Conservation (phyloP, 2,888 invertebrate genomes). For the Tuberolachnus salignus region DNA sequence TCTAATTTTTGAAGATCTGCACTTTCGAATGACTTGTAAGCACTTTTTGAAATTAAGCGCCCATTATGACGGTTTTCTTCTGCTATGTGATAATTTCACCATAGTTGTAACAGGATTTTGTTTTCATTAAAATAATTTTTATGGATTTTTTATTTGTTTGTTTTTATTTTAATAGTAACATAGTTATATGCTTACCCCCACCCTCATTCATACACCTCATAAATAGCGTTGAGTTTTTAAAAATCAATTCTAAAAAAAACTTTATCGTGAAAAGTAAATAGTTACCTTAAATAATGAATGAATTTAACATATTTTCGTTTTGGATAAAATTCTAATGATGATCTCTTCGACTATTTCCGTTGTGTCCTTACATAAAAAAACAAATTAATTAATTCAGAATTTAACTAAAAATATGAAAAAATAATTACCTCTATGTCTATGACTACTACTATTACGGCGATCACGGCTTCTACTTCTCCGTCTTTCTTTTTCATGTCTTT, state of each 20-base stretch:
- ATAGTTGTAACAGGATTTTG: constrained; percentile 45
- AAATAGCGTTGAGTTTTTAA: constrained; percentile 30
- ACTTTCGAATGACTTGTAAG: constrained; percentile 38
- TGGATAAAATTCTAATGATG: constrained; percentile 27
- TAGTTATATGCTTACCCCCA: constrained; percentile 30
- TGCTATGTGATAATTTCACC: constrained; percentile 51
- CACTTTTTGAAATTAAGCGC: constrained; percentile 43
- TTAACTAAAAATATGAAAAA: background rate
- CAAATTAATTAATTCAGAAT: background rate
- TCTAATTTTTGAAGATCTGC: constrained; percentile 53
- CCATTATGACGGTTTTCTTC: constrained; percentile 50
- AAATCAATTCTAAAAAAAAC: constrained; percentile 17
- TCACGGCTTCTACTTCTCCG: constrained; percentile 61
- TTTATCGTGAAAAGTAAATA: background rate
- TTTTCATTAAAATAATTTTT: constrained; percentile 39
- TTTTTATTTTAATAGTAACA: constrained; percentile 35
- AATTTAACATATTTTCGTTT: background rate
- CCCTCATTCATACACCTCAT: constrained; percentile 15
- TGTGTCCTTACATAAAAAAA: constrained; percentile 24
- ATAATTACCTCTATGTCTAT: constrained; percentile 58
- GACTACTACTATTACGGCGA: constrained; percentile 61
- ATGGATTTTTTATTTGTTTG: constrained; percentile 23
- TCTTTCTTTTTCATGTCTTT: constrained; percentile 53
- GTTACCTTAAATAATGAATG: constrained; percentile 37
- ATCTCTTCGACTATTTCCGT: constrained; percentile 43